phyloP scores from a whole-genome alignment of 1,140 invertebrate species.

The Heliconius eleuchia region DNA sequence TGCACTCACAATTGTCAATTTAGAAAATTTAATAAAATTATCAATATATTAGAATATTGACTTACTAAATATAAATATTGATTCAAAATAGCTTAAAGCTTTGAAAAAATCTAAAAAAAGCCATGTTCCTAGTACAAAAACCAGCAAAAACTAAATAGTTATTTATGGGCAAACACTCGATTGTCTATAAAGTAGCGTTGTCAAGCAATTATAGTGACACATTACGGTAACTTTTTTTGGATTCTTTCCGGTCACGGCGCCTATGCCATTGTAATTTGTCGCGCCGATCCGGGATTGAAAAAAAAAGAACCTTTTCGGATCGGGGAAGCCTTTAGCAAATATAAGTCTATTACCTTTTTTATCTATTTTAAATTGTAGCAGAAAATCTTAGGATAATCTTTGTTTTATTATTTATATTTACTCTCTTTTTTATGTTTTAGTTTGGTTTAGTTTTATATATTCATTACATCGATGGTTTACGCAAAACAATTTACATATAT shows the following conservation, averaged over 20 bases:
- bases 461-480: background rate
- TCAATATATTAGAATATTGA: too few relatives aligned
- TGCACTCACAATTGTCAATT: background rate
- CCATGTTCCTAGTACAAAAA: background rate
- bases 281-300: slow-evolving; percentile 36
- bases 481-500: background rate
- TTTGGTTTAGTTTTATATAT: background rate
- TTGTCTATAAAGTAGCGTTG: slow-evolving; percentile 18
- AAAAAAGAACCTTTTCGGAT: slow-evolving; percentile 30
- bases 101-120: too few relatives aligned
- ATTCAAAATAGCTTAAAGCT: background rate
- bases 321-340: background rate
- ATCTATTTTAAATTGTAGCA: background rate
- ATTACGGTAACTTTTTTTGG: slow-evolving; percentile 47
- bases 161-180: slow-evolving; percentile 26
- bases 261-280: slow-evolving; percentile 60
- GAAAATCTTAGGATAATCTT: background rate
- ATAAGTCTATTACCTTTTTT: slow-evolving; percentile 13
- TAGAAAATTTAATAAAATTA: background rate
- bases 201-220: slow-evolving; percentile 51
- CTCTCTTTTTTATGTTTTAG: background rate
- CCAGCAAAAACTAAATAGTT: slow-evolving; percentile 8
- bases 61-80: background rate
- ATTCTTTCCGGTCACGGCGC: slow-evolving; percentile 48
- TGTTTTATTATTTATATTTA: background rate